Conservation (phyloP, 2,797 vertebrate species). For the Coluber constrictor region DNA sequence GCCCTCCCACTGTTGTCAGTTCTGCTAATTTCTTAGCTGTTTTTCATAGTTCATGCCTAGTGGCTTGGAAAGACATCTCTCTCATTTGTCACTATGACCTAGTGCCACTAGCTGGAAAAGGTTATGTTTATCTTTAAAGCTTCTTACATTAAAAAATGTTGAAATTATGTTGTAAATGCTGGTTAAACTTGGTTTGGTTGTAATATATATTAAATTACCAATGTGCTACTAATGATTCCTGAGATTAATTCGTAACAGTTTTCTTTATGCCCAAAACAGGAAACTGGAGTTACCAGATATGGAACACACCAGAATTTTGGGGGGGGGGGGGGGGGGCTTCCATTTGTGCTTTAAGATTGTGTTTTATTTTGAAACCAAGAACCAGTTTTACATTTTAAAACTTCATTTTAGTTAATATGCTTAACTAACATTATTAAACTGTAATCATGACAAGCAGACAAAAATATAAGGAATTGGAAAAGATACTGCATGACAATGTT, state of each 20-base stretch:
- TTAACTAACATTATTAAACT: background rate
- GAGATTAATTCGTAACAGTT: background rate
- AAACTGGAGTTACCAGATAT: background rate
- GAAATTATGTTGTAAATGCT: slow-evolving; percentile 16
- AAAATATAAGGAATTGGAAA: background rate
- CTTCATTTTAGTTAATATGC: background rate
- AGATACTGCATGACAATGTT: background rate
- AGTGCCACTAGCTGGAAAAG: background rate
- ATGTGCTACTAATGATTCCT: background rate
- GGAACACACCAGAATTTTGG: background rate
- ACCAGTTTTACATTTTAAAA: background rate
- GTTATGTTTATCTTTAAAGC: background rate
- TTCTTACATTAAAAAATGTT: slow-evolving; percentile 16
- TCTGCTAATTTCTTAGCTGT: background rate
- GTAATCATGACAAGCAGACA: background rate
- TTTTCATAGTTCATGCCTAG: slow-evolving; percentile 4
- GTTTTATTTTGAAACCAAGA: background rate
- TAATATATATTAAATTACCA: background rate
- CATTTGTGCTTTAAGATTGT: background rate
- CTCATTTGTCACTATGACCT: slow-evolving; percentile 17
- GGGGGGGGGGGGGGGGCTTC: background rate
- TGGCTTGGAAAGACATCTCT: background rate
- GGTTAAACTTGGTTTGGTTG: background rate
- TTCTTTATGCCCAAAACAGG: background rate
- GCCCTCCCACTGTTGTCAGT: background rate